Percentiles rank a stretch among this genome's conserved stretches.
Evolutionary conservation across 2,888 invertebrate species (phyloP).

Genomic region (Erannis defoliaria): DNA sequence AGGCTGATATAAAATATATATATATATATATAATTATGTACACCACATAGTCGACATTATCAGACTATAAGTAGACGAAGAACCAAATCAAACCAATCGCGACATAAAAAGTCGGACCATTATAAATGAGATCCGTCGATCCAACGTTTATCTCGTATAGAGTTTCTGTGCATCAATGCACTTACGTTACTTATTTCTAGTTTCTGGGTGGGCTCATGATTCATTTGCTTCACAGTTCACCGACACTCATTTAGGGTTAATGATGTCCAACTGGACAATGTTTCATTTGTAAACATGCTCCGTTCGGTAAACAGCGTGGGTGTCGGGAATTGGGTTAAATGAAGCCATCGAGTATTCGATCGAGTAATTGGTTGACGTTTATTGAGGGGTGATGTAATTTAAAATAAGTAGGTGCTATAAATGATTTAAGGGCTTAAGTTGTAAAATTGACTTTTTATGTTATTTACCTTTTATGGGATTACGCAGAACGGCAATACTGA

Average conservation of each 20-base stretch:
- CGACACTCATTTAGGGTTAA: conserved; percentile 39
- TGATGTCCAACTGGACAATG: conserved; percentile 32
- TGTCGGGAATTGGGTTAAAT: conserved; percentile 26
- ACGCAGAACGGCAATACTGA: too few relatives aligned
- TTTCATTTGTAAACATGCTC: conserved; percentile 18
- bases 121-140: conserved; percentile 18
- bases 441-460: too few relatives aligned
- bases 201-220: conserved; percentile 46
- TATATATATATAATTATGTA: too few relatives aligned
- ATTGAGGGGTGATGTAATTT: conserved; percentile 21
- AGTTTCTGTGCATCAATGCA: conserved; percentile 28
- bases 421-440: too few relatives aligned
- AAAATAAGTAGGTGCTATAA: too few relatives aligned
- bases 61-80: too few relatives aligned
- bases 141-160: conserved; percentile 52
- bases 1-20: too few relatives aligned
- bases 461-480: too few relatives aligned
- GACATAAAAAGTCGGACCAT: not conserved
- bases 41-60: too few relatives aligned
- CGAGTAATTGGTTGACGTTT: conserved; percentile 19
- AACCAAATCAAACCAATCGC: not conserved
- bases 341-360: conserved; percentile 23
- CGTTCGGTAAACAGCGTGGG: conserved; percentile 18
- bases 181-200: conserved; percentile 23
- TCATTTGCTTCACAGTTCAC: conserved; percentile 40